phyloP scores from a whole-genome alignment of 2,113 vertebrate genomes.

The Rhombomys opimus region DNA sequence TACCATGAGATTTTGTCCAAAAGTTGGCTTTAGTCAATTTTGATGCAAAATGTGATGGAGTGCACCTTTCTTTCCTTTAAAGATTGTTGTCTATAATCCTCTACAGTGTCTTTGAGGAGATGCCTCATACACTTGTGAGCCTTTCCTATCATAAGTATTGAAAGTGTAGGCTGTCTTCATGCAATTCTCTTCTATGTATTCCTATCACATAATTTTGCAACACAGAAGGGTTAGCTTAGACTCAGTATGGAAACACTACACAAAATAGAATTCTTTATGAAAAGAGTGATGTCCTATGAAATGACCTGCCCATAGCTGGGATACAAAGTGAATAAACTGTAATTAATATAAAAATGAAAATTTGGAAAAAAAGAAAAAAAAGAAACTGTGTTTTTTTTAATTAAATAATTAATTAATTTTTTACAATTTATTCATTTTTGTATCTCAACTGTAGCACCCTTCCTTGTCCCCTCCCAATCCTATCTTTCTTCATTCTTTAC shows the following conservation, averaged over 20 bases:
- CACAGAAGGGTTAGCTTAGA: neutral
- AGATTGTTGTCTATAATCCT: neutral
- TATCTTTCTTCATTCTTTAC: no score
- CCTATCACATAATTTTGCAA: neutral
- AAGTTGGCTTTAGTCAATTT: neutral
- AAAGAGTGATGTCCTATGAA: neutral
- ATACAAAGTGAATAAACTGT: no score
- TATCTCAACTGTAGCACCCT: no score
- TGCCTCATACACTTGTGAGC: neutral
- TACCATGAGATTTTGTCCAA: neutral
- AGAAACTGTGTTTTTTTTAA: no score
- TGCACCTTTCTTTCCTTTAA: neutral
- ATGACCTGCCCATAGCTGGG: neutral
- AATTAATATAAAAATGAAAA: no score
- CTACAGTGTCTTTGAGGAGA: neutral
- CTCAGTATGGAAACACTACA: neutral
- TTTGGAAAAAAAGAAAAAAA: no score
- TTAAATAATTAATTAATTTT: no score
- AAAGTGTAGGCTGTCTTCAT: neutral
- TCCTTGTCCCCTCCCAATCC: no score
- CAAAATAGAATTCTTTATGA: neutral
- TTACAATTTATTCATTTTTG: no score
- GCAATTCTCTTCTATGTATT: neutral
- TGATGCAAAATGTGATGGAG: neutral
- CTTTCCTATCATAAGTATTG: neutral